phyloP scores from a whole-genome alignment of 2,888 invertebrate species.

The Clostera curtula region DNA sequence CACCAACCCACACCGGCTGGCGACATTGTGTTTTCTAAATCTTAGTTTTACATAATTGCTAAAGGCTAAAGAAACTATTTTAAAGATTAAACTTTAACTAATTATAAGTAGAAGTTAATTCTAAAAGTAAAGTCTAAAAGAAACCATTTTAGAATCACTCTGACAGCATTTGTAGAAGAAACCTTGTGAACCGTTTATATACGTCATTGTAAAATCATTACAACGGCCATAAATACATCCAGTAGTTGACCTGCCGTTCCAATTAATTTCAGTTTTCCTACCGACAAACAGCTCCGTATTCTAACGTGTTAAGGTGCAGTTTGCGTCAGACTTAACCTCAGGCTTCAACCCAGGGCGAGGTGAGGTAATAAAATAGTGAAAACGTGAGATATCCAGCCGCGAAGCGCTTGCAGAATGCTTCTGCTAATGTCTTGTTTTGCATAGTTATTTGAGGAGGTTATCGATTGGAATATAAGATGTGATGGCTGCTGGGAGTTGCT shows the following conservation, averaged over 20 bases:
- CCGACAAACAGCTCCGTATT: background rate
- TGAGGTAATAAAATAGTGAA: conserved; percentile 24
- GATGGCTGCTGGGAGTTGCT: conserved; percentile 3
- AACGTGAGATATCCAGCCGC: conserved; percentile 52
- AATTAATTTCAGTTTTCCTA: conserved; percentile 1
- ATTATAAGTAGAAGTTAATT: too few species aligned
- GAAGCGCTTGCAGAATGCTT: conserved; percentile 3
- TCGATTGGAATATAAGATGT: conserved; percentile 3
- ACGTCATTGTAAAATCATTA: too few species aligned
- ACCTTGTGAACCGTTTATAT: too few species aligned
- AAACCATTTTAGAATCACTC: too few species aligned
- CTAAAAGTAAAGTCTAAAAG: too few species aligned
- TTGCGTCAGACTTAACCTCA: background rate
- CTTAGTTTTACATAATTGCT: too few species aligned
- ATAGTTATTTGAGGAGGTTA: conserved; percentile 14
- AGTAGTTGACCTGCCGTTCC: conserved; percentile 1
- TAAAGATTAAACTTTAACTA: too few species aligned
- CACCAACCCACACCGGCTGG: too few species aligned
- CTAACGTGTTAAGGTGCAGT: conserved; percentile 3
- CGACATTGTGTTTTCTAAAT: too few species aligned
- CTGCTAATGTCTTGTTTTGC: conserved; percentile 39
- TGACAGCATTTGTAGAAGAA: too few species aligned
- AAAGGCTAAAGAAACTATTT: too few species aligned
- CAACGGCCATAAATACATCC: background rate
- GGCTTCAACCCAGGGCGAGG: background rate